A percentile compares a stretch with the other conserved stretches of the same genome.
Conservation (phyloP, 1,140 invertebrate genomes). For the Drosophila quadrilineata region DNA sequence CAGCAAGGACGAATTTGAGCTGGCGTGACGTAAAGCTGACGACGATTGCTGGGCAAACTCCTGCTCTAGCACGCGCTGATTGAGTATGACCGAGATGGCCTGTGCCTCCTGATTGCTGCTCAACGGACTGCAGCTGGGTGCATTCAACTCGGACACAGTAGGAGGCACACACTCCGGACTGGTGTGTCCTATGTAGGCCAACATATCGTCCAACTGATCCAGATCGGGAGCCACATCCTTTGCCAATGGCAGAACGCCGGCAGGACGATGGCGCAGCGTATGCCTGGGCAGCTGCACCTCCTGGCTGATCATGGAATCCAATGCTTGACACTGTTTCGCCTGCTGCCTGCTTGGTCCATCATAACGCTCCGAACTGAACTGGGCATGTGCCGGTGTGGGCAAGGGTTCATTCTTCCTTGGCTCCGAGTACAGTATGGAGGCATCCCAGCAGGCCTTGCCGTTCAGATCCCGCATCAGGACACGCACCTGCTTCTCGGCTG, state of each 20-base stretch:
- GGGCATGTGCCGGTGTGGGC: constrained; percentile 19
- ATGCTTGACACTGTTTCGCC: constrained; percentile 26
- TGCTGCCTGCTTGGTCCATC: constrained; percentile 20
- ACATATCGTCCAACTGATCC: constrained; percentile 95
- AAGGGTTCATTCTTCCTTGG: constrained; percentile 80
- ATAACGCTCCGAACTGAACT: constrained; percentile 33
- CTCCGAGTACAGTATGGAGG: constrained; percentile 92
- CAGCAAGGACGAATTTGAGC: constrained; percentile 37
- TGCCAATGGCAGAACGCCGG: constrained; percentile 89
- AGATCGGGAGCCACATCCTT: constrained; percentile 92
- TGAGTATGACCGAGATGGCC: constrained; percentile 91
- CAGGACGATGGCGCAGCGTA: constrained; percentile 87
- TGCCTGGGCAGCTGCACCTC: constrained; percentile 82
- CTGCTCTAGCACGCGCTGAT: constrained; percentile 89
- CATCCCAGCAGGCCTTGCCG: constrained; percentile 98
- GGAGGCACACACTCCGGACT: constrained; percentile 94
- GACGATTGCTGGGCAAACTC: constrained; percentile 83
- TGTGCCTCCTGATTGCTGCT: constrained; percentile 89
- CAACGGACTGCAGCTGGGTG: constrained; percentile 87
- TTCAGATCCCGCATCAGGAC: constrained; percentile 95
- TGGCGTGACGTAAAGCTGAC: constrained; percentile 38
- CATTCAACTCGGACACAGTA: constrained; percentile 87
- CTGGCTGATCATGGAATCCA: constrained; percentile 64
- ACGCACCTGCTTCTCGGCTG: constrained; percentile 88
- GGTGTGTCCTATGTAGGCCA: constrained; percentile 94